Evolutionary conservation across 2,113 vertebrate species (phyloP).

Genomic region (Gymnarchus niloticus): DNA sequence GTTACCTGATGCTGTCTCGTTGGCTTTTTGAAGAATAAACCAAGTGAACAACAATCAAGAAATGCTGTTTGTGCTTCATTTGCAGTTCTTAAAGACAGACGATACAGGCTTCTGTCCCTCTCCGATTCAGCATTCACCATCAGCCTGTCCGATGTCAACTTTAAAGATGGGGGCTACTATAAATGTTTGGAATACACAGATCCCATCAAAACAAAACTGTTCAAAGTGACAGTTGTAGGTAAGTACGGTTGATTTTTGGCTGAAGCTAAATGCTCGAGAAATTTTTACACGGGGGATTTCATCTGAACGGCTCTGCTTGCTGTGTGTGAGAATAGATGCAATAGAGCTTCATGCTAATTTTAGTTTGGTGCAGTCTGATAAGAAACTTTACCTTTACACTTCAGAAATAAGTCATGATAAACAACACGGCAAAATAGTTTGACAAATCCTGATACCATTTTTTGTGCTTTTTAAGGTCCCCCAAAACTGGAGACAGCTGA

Average conservation of each 20-base stretch:
- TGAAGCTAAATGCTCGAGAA: background rate
- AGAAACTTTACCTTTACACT: too few relatives aligned
- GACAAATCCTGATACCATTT: background rate
- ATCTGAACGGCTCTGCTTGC: too few relatives aligned
- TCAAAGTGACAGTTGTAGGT: slow-evolving; percentile 61
- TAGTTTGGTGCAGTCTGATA: background rate
- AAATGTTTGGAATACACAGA: slow-evolving; percentile 48
- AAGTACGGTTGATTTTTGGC: slow-evolving; percentile 22
- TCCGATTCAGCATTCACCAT: slow-evolving; percentile 45
- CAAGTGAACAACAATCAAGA: background rate
- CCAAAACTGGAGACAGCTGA: slow-evolving; percentile 42
- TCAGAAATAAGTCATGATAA: background rate
- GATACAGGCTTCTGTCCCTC: slow-evolving; percentile 43
- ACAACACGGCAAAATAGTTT: background rate
- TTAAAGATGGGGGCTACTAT: slow-evolving; percentile 59
- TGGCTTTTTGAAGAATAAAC: background rate
- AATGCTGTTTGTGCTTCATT: slow-evolving; percentile 10
- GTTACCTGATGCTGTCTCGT: background rate
- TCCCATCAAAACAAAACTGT: slow-evolving; percentile 21
- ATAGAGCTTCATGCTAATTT: too few relatives aligned
- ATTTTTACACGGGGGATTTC: background rate
- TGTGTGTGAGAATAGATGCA: too few relatives aligned
- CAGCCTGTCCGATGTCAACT: slow-evolving; percentile 46
- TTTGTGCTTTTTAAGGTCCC: slow-evolving; percentile 25
- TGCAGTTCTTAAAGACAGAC: slow-evolving; percentile 48